These are phyloP conservation scores for Cantharis rustica DNA, from an alignment of 2,888 invertebrate species.

Conservation along the genomic window DNA sequence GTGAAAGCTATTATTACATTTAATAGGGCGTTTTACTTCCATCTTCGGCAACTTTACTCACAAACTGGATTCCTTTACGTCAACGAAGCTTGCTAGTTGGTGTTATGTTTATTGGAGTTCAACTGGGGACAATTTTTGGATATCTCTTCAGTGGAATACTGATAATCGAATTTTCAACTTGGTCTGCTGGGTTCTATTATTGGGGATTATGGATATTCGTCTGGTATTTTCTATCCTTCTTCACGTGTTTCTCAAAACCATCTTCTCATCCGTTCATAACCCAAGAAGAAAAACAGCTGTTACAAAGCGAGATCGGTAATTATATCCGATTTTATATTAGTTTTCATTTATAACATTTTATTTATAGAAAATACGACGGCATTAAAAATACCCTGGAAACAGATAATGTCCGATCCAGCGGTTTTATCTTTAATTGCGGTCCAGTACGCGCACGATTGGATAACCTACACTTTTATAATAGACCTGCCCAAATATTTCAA, in stretches of 20 bases:
- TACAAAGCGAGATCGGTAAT: background rate
- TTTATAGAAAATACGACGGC: background rate
- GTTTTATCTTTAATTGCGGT: background rate
- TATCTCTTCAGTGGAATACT: background rate
- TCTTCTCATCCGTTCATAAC: slow-evolving; percentile 5
- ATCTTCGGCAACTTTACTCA: background rate
- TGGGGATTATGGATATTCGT: background rate
- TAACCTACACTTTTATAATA: background rate
- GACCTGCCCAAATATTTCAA: slow-evolving; percentile 56
- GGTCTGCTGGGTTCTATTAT: slow-evolving; percentile 2
- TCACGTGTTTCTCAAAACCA: background rate
- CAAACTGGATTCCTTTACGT: background rate
- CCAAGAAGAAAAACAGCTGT: background rate
- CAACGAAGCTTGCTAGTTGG: background rate
- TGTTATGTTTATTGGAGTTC: background rate
- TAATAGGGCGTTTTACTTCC: background rate
- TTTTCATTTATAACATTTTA: background rate
- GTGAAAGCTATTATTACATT: background rate
- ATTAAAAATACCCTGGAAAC: slow-evolving; percentile 1
- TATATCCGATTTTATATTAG: no score
- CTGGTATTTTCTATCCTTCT: background rate
- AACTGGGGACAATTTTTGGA: slow-evolving; percentile 1
- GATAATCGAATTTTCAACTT: background rate
- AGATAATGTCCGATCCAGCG: background rate
- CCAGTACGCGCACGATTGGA: slow-evolving; percentile 7